Percentiles rank a stretch among this genome's conserved stretches.
Evolutionary conservation across 2,797 vertebrate species (phyloP).

Genomic region (Sardinella longiceps): DNA sequence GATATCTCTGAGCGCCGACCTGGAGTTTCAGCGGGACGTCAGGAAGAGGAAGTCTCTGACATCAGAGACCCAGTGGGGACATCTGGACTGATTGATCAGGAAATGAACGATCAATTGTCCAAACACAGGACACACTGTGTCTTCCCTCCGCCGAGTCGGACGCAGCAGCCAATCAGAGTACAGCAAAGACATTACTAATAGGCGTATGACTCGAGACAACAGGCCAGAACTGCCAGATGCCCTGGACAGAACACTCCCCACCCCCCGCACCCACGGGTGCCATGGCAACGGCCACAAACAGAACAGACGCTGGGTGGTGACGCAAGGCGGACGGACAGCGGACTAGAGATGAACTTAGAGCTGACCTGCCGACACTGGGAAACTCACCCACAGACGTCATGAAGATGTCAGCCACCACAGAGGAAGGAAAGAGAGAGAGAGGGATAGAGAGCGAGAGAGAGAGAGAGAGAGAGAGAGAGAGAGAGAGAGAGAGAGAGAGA

Average conservation of each 20-base stretch:
- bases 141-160: not conserved
- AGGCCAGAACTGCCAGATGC: not conserved
- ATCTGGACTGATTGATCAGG: slow-evolving; percentile 2
- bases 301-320: not conserved
- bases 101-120: not conserved
- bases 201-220: not conserved
- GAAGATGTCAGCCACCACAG: not conserved
- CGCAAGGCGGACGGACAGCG: not conserved
- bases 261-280: no score
- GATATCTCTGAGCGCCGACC: not conserved
- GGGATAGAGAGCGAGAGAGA: not conserved
- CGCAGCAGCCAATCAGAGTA: not conserved
- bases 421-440: not conserved
- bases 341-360: not conserved
- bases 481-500: not conserved
- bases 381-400: not conserved
- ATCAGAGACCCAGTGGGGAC: not conserved
- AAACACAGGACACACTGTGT: slow-evolving; percentile 5
- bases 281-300: slow-evolving; percentile 5
- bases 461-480: slow-evolving; percentile 1
- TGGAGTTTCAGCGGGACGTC: not conserved
- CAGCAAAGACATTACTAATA: not conserved
- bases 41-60: not conserved
- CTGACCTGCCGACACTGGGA: not conserved
- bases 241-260: not conserved